A percentile compares a stretch with the other conserved stretches of the same genome.
Conservation (phyloP, 2,113 vertebrate genomes). For the Ictidomys tridecemlineatus region DNA sequence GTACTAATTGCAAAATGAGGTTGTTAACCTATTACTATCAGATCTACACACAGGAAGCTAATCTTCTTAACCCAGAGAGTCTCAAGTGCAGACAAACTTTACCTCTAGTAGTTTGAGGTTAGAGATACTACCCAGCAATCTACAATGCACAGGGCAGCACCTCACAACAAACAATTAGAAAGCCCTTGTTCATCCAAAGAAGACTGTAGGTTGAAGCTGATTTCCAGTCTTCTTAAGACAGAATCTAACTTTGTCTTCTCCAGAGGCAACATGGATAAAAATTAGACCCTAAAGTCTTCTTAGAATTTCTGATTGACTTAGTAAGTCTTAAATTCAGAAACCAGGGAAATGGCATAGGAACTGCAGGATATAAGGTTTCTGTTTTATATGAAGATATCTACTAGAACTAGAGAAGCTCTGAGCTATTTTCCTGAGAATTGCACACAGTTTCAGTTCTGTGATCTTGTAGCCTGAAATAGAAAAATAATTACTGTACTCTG, state of each 20-base stretch:
- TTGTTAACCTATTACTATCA: neutral
- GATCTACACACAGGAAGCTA: neutral
- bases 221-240: neutral
- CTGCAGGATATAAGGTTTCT: neutral
- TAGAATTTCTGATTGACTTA: neutral
- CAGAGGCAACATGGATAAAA: neutral
- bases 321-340: neutral
- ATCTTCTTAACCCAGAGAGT: too few species aligned
- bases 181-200: neutral
- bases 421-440: neutral
- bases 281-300: neutral
- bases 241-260: neutral
- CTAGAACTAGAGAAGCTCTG: neutral
- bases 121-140: neutral
- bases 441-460: neutral
- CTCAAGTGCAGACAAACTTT: neutral
- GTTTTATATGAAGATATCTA: neutral
- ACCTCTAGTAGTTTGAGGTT: neutral
- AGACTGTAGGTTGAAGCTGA: neutral
- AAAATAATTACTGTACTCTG: neutral
- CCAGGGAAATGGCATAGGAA: neutral
- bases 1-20: neutral
- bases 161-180: neutral
- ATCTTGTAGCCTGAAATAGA: neutral
- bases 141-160: neutral